Percentiles rank a stretch among this genome's conserved stretches.
These are phyloP conservation scores for Octodon degus DNA, from an alignment of 2,113 vertebrate genomes.

Conservation along the genomic window DNA sequence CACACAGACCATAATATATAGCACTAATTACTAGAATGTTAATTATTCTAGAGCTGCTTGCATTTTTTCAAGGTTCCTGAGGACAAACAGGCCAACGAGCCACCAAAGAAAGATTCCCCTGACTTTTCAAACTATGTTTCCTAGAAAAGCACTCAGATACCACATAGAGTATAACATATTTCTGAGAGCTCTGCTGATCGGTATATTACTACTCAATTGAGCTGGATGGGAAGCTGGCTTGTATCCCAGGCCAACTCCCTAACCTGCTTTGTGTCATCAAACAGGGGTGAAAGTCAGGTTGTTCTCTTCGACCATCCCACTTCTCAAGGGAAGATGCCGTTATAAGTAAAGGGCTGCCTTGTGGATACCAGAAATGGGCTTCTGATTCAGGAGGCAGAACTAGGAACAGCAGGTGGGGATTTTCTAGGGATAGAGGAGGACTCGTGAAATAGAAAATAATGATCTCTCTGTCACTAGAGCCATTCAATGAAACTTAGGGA, in stretches of 20 bases:
- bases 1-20: not conserved
- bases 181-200: slow-evolving; percentile 10
- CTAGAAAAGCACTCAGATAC: not conserved
- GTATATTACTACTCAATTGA: not conserved
- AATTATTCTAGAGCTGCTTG: not conserved
- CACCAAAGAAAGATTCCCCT: not conserved
- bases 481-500: not conserved
- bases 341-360: not conserved
- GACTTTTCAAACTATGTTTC: not conserved
- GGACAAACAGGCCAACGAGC: not conserved
- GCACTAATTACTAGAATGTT: not conserved
- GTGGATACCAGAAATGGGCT: not conserved
- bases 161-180: not conserved
- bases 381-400: not conserved
- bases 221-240: not conserved
- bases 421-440: not conserved
- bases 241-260: not conserved
- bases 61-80: not conserved
- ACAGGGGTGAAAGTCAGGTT: not conserved
- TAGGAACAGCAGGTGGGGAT: not conserved
- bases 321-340: not conserved
- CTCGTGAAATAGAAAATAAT: not conserved
- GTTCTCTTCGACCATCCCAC: not conserved
- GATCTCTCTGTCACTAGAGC: not conserved
- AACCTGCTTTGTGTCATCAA: not conserved